Base-by-base conservation (phyloP, 2,113 vertebrate genomes). In the Gavia stellata region DNA sequence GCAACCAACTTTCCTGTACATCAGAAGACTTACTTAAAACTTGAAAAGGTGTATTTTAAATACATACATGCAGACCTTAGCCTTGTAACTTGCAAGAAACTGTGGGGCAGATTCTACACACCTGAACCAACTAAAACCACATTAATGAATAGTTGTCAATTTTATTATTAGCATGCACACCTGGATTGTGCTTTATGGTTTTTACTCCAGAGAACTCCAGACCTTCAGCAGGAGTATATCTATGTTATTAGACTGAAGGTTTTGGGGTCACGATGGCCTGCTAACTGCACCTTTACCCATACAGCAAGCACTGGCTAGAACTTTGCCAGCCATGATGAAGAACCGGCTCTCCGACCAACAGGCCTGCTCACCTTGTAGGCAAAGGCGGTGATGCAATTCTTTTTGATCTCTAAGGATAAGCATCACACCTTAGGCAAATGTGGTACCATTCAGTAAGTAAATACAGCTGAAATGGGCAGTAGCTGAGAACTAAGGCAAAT, bases 181-280 rank as follows among this genome's bases (percentile, higher is more conserved):
- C 16, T 0, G 6, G 31, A n/a, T 8, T 20, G 42, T 17, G n/a
- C 18, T 70, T 87, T 75, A 40, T 21, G 45, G 38, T 21, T 56
- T 86, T 53, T 26, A 65, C 23, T 40, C 36, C 8, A 2, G 56
- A 50, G 23, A 9, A 56, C 7, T 50, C 33, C 49, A 70, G 62
- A 55, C 49, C 33, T 56, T 58, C 38, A 47, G 36, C 56, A 40
- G 38, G 20, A 50, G 33, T 26, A 63, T 40, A 45, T n/a, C 34
- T 10, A 3, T 66, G 36, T 33, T 19, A 65, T 5, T 7, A 24
- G 20, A 38, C 17, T 4, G 0, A 25, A 10, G 10, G 17, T 53
- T 36, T 28, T 1, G 16, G 25, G 42, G 40, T 38, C 33, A 10
- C 0, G 6, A 2, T 3, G 21, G 38, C 21, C 47, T 33, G 34